phyloP scores from a whole-genome alignment of 2,113 vertebrate species.

The Paraplagusia blochii region DNA sequence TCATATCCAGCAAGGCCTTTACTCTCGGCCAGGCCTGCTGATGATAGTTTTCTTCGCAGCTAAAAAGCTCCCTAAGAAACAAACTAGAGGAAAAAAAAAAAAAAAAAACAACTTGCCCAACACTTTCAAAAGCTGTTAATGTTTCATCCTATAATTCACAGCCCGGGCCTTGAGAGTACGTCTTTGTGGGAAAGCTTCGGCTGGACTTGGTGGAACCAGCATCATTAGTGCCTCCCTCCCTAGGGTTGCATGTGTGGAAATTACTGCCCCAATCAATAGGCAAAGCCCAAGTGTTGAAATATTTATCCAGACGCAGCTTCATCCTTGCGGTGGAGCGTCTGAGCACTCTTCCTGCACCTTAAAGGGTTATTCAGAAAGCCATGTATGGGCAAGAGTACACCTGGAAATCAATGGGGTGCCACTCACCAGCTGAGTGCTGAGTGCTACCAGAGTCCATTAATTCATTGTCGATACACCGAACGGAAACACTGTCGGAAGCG shows the following conservation, averaged over 20 bases:
- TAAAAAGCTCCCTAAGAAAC: not conserved
- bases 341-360: constrained; percentile 80
- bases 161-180: constrained; percentile 60
- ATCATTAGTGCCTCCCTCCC: constrained; percentile 79
- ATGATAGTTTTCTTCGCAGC: constrained; percentile 56
- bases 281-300: constrained; percentile 84
- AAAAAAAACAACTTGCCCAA: constrained; percentile 60
- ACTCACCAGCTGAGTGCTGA: constrained; percentile 77
- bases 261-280: constrained; percentile 83
- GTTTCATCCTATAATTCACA: constrained; percentile 79
- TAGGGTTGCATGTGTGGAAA: constrained; percentile 79
- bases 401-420: constrained; percentile 79
- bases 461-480: constrained; percentile 74
- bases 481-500: constrained; percentile 61
- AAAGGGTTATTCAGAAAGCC: constrained; percentile 80
- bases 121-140: constrained; percentile 78
- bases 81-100: no score
- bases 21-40: constrained; percentile 40
- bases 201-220: constrained; percentile 82
- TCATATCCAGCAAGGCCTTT: constrained; percentile 61
- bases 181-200: constrained; percentile 77
- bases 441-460: constrained; percentile 77
- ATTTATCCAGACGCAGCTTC: constrained; percentile 80
- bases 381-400: constrained; percentile 80
- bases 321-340: constrained; percentile 75